These are phyloP conservation scores for Anarhynchus alexandrinus DNA, from an alignment of 2,113 vertebrate genomes.

Conservation along the genomic window DNA sequence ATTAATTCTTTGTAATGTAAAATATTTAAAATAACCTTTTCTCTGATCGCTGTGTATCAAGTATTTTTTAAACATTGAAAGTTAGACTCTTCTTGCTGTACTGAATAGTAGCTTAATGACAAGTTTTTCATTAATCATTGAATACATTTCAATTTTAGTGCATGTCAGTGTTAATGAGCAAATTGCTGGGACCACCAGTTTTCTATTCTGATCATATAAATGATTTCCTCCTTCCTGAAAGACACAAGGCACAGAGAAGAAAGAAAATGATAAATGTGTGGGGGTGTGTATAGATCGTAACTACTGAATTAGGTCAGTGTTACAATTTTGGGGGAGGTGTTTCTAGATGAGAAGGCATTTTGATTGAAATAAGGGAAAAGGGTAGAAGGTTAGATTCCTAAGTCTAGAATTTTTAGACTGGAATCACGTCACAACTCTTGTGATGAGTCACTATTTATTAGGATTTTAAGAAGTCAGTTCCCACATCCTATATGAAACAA, in stretches of 20 bases:
- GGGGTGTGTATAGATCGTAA: neutral
- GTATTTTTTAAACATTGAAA: neutral
- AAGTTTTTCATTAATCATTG: neutral
- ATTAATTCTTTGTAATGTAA: neutral
- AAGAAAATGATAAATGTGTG: neutral
- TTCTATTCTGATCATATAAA: neutral
- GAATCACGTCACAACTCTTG: neutral
- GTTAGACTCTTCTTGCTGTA: neutral
- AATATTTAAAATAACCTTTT: neutral
- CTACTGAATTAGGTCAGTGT: constrained; percentile 53
- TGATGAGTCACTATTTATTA: neutral
- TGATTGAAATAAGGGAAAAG: neutral
- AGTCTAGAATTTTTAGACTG: neutral
- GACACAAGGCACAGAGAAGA: neutral
- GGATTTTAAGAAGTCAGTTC: neutral
- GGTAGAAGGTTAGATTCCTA: neutral
- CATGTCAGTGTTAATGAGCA: neutral
- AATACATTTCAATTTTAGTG: neutral
- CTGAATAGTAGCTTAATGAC: neutral
- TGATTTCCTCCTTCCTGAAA: neutral
- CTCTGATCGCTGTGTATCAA: neutral
- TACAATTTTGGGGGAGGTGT: constrained; percentile 37
- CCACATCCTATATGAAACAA: neutral
- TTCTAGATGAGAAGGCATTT: neutral
- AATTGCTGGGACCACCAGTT: neutral